Evolutionary conservation across 53 echinoderm and acorn worm genomes (phyloP), one percentile per base, ranked within the genome.

Genomic region (Echinometra lucunter): DNA sequence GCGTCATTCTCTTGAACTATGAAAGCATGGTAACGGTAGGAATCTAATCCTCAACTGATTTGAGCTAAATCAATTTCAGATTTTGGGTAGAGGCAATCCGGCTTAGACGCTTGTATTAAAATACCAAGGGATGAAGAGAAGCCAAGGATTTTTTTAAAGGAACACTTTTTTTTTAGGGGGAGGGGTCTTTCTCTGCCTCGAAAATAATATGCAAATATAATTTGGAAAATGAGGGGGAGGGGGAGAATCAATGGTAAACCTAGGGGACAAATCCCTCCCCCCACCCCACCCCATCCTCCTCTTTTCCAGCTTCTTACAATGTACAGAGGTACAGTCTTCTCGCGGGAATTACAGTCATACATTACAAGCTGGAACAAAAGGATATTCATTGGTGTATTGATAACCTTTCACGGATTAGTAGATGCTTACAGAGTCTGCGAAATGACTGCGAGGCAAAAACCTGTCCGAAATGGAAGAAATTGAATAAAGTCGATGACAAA

Each of bases 401-500:
- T 34, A 69, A 69, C 69, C 69, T 69, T 69, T 69, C 15, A 17
- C 17, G 78, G 42, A 78, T 78, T 40, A 78, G 78, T 30, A 2
- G 78, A 23, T 78, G 78, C 28, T 38, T 23, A 23, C 1, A 3
- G 42, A 78, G 42, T 42, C 19, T 78, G 78, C 1, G 34, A 34
- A 21, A 78, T 78, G 38, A 40, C 78, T 78, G 38, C 37, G 17
- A 78, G 78, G 78, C 78, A 78, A 6, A 78, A 78, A 78, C 40
- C 78, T 78, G 78, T 78, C 78, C 21, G 7, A 78, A 78, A 40
- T 21, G 19, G 78, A 78, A 17, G 38, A 42, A 78, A 78, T 78
- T 78, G 12, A 78, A 78, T 78, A 78, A 78, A 21, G 8, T 19
- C 38, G 78, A 78, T 78, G 78, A 78, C 78, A 42, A 78, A 78